Percentiles rank a stretch among this genome's conserved stretches.
Conservation (phyloP, 2,113 vertebrate species). For the Corydoras maculifer region DNA sequence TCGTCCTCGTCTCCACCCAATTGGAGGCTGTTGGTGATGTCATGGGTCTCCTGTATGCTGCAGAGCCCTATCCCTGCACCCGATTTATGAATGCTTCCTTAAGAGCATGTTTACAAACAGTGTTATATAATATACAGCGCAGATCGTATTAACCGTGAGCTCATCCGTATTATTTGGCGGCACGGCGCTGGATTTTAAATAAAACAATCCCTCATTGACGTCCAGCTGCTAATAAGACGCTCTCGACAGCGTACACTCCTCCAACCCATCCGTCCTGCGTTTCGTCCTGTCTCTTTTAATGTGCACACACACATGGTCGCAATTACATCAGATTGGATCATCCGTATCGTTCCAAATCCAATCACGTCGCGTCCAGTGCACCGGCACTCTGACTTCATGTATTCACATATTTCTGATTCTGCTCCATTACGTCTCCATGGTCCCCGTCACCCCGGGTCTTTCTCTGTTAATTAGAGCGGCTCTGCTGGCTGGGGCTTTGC, state of each 20-base stretch:
- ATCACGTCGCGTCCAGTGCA: slow-evolving; percentile 1
- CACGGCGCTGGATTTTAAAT: slow-evolving; percentile 47
- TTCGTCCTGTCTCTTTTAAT: not conserved
- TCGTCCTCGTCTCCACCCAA: too few relatives aligned
- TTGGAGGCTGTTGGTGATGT: too few relatives aligned
- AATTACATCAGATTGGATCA: slow-evolving; percentile 6
- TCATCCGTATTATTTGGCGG: slow-evolving; percentile 59
- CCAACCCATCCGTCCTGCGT: not conserved
- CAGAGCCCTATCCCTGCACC: too few relatives aligned
- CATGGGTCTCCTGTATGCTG: too few relatives aligned
- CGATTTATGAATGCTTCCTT: too few relatives aligned
- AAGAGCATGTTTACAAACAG: not conserved
- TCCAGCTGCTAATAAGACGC: slow-evolving; percentile 51
- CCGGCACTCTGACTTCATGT: not conserved
- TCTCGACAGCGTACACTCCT: slow-evolving; percentile 47
- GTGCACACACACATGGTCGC: slow-evolving; percentile 12
- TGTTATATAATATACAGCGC: slow-evolving; percentile 59
- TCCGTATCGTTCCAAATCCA: slow-evolving; percentile 4
- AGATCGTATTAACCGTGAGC: slow-evolving; percentile 54
- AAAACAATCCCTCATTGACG: slow-evolving; percentile 41
- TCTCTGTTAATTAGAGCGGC: slow-evolving; percentile 2
- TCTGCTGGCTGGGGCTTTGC: not conserved
- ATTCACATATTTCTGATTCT: not conserved
- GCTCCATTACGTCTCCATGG: not conserved
- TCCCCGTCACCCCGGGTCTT: not conserved